Evolutionary conservation across 2,888 invertebrate species (phyloP).

Genomic region (Quadriops clusia): DNA sequence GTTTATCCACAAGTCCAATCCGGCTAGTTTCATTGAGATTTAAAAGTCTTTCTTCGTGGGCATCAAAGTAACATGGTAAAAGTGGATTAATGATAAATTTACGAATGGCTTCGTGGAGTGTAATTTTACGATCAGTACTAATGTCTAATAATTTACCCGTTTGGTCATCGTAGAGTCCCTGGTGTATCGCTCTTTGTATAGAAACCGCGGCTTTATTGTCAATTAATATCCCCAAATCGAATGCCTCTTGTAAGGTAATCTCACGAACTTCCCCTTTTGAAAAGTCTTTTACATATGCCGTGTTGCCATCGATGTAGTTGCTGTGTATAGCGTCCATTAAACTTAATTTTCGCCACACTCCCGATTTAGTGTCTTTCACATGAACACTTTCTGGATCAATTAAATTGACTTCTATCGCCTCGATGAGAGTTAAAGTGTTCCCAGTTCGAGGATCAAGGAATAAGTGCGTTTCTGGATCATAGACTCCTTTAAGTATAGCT

Average conservation of each 20-base stretch:
- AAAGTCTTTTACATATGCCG: conserved; percentile 59
- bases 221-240: conserved; percentile 65
- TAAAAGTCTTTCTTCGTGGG: conserved; percentile 56
- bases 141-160: conserved; percentile 77
- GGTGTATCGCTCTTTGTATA: conserved; percentile 72
- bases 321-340: conserved; percentile 66
- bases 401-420: conserved; percentile 70
- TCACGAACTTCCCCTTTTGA: conserved; percentile 50
- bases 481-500: conserved; percentile 69
- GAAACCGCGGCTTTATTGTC: conserved; percentile 75
- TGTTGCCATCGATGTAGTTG: conserved; percentile 61
- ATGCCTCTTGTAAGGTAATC: conserved; percentile 63
- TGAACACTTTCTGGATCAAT: conserved; percentile 77
- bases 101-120: conserved; percentile 73
- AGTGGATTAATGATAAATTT: conserved; percentile 69
- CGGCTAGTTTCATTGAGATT: conserved; percentile 71
- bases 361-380: conserved; percentile 64
- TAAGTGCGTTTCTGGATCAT: conserved; percentile 62
- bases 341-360: conserved; percentile 64
- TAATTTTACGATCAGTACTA: conserved; percentile 62
- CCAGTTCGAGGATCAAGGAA: conserved; percentile 77
- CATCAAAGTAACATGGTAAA: conserved; percentile 70
- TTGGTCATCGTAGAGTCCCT: conserved; percentile 71
- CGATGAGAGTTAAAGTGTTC: conserved; percentile 62
- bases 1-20: conserved; percentile 66